phyloP scores from a whole-genome alignment of 1,140 invertebrate species.

The Papilio helenus region DNA sequence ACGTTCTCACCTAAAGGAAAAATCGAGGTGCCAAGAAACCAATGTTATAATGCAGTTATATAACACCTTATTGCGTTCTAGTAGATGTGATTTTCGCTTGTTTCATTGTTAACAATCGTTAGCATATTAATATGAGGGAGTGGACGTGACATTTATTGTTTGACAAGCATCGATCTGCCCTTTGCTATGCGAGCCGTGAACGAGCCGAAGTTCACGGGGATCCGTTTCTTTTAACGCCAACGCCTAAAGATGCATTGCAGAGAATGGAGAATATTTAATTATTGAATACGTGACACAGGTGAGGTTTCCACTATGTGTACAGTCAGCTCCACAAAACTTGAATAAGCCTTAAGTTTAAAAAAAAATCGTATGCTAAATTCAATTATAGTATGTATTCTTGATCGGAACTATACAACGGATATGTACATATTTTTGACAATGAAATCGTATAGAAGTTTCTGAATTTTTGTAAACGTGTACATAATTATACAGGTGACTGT shows the following conservation, averaged over 20 bases:
- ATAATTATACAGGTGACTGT: too few species aligned
- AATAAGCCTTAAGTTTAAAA: too few species aligned
- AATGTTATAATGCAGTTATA: not conserved
- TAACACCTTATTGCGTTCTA: not conserved
- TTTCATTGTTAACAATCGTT: not conserved
- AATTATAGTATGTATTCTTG: too few species aligned
- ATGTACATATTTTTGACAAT: too few species aligned
- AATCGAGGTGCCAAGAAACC: constrained; percentile 19
- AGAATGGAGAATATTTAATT: constrained; percentile 30
- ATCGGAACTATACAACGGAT: too few species aligned
- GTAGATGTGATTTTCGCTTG: constrained; percentile 12
- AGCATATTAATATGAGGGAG: constrained; percentile 40
- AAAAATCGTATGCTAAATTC: too few species aligned
- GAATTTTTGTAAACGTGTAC: too few species aligned
- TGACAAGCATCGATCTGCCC: constrained; percentile 81
- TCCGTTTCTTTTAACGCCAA: constrained; percentile 47
- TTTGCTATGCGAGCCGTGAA: constrained; percentile 76
- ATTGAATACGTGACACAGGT: not conserved
- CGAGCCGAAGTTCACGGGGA: constrained; percentile 64
- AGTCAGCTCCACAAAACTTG: too few species aligned
- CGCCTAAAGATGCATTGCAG: not conserved
- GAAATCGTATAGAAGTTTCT: too few species aligned
- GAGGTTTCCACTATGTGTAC: not conserved
- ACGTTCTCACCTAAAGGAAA: constrained; percentile 39
- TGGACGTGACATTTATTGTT: constrained; percentile 79